Percentiles rank a stretch among this genome's conserved stretches.
Conservation (phyloP, 2,797 vertebrate species). For the Falco columbarius region DNA sequence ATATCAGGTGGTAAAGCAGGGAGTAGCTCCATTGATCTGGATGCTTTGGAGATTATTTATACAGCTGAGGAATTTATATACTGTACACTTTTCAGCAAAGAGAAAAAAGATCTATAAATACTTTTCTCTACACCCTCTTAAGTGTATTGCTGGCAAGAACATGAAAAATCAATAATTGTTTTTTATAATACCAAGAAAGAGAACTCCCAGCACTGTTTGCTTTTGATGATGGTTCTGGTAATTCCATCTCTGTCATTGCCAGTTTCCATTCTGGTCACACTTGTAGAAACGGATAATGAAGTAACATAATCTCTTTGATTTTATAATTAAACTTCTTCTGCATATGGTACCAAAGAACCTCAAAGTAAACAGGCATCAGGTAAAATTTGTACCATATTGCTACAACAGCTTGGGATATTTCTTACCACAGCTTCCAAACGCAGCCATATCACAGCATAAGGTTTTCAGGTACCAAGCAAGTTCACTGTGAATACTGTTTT, state of each 20-base stretch:
- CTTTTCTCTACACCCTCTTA: neutral
- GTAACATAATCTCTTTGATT: neutral
- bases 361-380: neutral
- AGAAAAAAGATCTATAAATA: neutral
- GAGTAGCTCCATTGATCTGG: neutral
- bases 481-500: neutral
- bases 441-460: neutral
- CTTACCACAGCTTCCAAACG: neutral
- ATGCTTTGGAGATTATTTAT: neutral
- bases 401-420: neutral
- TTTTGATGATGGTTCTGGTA: neutral
- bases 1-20: neutral
- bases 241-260: neutral
- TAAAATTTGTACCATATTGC: neutral
- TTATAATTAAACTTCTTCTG: neutral
- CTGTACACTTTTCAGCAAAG: neutral
- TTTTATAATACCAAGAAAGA: neutral
- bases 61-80: neutral
- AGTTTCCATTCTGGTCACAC: neutral
- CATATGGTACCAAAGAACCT: neutral
- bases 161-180: neutral
- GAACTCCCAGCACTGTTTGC: neutral
- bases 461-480: neutral
- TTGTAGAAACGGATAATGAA: neutral
- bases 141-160: neutral